A percentile compares a stretch with the other conserved stretches of the same genome.
Conservation (phyloP, 2,113 vertebrate species). For the Balaeniceps rex region DNA sequence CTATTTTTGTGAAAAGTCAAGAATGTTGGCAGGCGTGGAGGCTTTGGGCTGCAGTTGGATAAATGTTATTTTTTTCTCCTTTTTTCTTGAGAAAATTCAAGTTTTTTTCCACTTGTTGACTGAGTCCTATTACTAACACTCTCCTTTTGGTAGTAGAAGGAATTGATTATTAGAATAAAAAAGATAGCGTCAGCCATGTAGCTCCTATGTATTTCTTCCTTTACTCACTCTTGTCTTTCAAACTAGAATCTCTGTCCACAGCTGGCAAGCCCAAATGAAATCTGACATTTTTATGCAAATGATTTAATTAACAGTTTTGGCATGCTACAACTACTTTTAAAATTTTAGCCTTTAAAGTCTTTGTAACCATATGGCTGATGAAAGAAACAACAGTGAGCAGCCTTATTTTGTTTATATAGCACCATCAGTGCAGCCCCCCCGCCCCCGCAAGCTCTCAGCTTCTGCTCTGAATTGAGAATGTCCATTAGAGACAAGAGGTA, state of each 20-base stretch:
- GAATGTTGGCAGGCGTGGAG: background rate
- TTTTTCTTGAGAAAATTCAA: background rate
- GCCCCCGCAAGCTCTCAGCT: fast-evolving
- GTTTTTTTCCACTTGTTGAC: background rate
- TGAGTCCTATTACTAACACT: background rate
- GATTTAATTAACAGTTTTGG: background rate
- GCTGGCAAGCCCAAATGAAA: background rate
- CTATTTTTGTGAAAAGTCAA: background rate
- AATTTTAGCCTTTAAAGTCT: background rate
- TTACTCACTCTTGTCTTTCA: background rate
- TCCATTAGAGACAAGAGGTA: background rate
- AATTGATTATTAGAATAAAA: background rate
- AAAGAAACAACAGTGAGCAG: background rate
- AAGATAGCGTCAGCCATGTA: background rate
- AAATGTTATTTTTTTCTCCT: background rate
- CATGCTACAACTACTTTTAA: background rate
- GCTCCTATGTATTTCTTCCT: background rate
- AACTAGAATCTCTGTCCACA: background rate
- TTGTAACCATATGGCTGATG: background rate
- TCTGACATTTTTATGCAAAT: background rate
- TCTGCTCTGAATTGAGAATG: background rate
- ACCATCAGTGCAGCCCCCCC: background rate
- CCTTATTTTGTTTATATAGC: background rate
- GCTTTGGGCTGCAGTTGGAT: background rate
- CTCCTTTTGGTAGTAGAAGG: background rate